Evolutionary conservation across 2,888 invertebrate genomes (phyloP).

Genomic region (Lasioglossum pauxillum): DNA sequence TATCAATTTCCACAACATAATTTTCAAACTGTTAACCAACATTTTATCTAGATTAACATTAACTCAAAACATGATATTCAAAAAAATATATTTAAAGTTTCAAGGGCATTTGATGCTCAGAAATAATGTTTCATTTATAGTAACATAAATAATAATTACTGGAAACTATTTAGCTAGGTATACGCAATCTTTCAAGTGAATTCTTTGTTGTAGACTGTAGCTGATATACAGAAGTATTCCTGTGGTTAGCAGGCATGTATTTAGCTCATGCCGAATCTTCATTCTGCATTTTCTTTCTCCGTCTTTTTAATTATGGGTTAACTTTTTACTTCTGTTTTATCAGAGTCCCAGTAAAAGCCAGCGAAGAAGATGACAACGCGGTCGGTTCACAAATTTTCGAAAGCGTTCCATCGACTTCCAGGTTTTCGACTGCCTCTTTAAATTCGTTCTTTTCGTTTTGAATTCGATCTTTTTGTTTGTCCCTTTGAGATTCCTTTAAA

Average conservation of each 20-base stretch:
- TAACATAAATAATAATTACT: neutral
- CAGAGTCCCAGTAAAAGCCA: neutral
- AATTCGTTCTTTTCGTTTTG: conserved; percentile 22
- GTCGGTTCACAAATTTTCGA: conserved; percentile 13
- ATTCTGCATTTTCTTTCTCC: neutral
- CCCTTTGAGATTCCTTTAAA: conserved; percentile 22
- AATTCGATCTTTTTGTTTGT: conserved; percentile 18
- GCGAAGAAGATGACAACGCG: neutral
- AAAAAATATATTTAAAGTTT: neutral
- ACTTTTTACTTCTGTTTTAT: neutral
- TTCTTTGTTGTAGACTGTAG: neutral
- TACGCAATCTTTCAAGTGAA: neutral
- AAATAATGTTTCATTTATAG: too few species aligned
- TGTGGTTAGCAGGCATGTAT: neutral
- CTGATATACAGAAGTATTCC: neutral
- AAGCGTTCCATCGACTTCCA: neutral
- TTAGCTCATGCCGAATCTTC: neutral
- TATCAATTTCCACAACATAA: neutral
- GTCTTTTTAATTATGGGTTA: conserved; percentile 1
- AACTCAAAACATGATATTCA: too few species aligned
- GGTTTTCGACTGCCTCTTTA: conserved; percentile 8
- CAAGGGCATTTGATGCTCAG: neutral
- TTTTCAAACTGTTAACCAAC: neutral
- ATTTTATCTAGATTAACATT: neutral
- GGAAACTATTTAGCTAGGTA: neutral